phyloP scores from a whole-genome alignment of 2,113 vertebrate species.

The Dascyllus trimaculatus region DNA sequence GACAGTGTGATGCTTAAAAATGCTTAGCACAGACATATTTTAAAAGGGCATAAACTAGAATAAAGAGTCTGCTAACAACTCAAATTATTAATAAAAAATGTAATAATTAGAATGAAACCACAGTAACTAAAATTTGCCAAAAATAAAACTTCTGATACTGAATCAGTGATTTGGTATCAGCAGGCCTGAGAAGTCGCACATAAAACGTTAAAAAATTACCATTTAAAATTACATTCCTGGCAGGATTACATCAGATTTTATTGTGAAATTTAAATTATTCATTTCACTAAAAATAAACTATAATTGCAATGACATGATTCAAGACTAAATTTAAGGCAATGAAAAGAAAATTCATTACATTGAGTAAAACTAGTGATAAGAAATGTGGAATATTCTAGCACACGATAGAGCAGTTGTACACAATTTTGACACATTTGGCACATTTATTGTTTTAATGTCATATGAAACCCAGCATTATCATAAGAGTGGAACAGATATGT shows the following conservation, averaged over 20 bases:
- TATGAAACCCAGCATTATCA: not conserved
- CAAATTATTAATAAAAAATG: no score
- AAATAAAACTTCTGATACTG: no score
- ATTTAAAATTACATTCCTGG: not conserved
- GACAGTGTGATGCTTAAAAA: no score
- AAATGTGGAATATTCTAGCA: not conserved
- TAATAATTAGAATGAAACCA: no score
- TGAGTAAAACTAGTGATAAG: not conserved
- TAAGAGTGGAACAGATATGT: not conserved
- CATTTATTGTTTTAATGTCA: not conserved
- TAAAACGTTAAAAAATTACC: not conserved
- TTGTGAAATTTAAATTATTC: not conserved
- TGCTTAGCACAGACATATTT: no score
- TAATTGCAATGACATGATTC: not conserved
- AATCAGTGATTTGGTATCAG: no score
- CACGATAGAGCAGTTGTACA: not conserved
- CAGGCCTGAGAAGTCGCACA: not conserved
- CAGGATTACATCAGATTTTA: not conserved
- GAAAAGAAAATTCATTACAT: not conserved
- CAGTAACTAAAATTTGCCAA: no score
- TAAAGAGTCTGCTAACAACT: no score
- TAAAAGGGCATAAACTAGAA: no score
- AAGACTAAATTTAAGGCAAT: not conserved
- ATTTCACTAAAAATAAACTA: not conserved
- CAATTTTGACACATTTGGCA: not conserved